phyloP scores from a whole-genome alignment of 2,113 vertebrate species.

The Petaurus breviceps region DNA sequence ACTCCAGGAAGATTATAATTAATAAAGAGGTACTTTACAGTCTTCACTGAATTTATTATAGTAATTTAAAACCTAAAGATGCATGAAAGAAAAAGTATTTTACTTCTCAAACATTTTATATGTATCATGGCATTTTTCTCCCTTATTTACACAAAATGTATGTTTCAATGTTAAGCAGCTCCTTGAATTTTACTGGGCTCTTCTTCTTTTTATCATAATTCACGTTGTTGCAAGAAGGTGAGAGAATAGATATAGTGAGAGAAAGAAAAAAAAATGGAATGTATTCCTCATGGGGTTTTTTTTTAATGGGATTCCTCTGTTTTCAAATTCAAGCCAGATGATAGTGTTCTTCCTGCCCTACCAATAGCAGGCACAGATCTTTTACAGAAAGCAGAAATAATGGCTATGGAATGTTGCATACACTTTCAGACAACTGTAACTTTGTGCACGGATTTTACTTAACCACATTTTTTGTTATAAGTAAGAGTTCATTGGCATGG shows the following conservation, averaged over 20 bases:
- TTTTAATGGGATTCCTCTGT: conserved; percentile 84
- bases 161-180: conserved; percentile 83
- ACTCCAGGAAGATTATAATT: conserved; percentile 54
- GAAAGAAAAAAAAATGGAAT: conserved; percentile 83
- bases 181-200: conserved; percentile 84
- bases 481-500: no score
- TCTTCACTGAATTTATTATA: conserved; percentile 76
- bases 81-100: conserved; percentile 80
- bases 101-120: conserved; percentile 83
- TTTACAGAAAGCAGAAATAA: conserved; percentile 63
- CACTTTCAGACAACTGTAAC: conserved; percentile 13
- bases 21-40: conserved; percentile 22
- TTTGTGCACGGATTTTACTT: no score
- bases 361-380: conserved; percentile 4
- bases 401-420: conserved; percentile 55
- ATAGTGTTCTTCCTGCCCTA: conserved; percentile 73
- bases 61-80: conserved; percentile 79
- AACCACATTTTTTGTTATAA: no score
- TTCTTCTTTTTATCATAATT: conserved; percentile 84
- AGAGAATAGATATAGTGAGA: no score
- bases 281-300: conserved; percentile 79
- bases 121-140: conserved; percentile 80
- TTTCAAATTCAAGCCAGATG: conserved; percentile 80
- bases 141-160: conserved; percentile 83
- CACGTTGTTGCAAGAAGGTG: conserved; percentile 87